These are phyloP conservation scores for Tylochromis polylepis DNA, from an alignment of 2,113 vertebrate species.

Conservation along the genomic window DNA sequence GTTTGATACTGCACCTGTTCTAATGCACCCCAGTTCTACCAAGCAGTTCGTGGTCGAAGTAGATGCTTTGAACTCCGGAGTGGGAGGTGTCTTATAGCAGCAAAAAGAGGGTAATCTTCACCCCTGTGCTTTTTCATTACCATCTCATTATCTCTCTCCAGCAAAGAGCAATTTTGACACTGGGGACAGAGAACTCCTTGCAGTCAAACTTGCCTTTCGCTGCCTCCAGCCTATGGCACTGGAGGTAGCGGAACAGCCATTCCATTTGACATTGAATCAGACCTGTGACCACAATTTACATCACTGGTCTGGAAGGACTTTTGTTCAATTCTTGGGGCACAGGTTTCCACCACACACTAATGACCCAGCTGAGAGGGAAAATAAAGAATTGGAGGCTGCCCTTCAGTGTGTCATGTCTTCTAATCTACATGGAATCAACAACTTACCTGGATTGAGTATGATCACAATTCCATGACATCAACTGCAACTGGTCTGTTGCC, in stretches of 20 bases:
- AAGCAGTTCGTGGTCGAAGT: no score
- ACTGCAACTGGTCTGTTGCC: no score
- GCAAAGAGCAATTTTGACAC: neutral
- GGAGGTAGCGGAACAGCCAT: neutral
- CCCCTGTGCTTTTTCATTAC: no score
- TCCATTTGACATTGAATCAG: neutral
- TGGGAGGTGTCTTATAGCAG: no score
- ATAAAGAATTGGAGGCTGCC: neutral
- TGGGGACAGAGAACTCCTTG: neutral
- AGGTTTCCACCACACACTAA: neutral
- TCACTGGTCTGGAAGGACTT: neutral
- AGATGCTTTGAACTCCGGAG: no score
- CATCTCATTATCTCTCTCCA: neutral
- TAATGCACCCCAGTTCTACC: no score
- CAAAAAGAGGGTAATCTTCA: no score
- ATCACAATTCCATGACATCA: accelerated
- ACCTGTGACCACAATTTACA: neutral
- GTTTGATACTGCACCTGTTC: no score
- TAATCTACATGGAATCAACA: neutral
- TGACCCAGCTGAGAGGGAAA: neutral
- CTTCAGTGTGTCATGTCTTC: neutral
- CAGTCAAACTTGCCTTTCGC: neutral
- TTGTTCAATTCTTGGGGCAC: neutral
- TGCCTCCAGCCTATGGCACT: neutral
- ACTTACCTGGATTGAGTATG: neutral